phyloP scores from a whole-genome alignment of 2,888 invertebrate genomes.

The Morpho achilles region DNA sequence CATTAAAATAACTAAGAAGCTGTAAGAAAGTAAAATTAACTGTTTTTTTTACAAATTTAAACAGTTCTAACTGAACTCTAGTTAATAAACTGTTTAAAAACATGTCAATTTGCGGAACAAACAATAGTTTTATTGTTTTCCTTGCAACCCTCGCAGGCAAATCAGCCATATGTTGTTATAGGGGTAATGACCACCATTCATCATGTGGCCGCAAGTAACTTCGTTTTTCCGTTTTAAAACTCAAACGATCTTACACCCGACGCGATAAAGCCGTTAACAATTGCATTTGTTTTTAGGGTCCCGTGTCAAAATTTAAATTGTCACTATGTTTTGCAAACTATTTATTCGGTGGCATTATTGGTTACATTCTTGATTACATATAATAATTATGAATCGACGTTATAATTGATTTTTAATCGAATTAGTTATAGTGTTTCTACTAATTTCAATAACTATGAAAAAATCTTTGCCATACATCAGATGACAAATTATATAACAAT shows the following conservation, averaged over 20 bases:
- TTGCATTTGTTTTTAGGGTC: conserved; percentile 31
- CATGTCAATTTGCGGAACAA: conserved; percentile 16
- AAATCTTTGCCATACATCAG: not conserved
- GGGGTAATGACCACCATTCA: conserved; percentile 67
- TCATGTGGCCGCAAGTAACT: conserved; percentile 58
- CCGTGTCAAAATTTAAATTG: not conserved
- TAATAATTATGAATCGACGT: too few relatives aligned
- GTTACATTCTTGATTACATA: too few relatives aligned
- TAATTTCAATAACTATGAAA: too few relatives aligned
- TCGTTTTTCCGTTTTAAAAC: conserved; percentile 48
- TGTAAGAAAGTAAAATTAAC: too few relatives aligned
- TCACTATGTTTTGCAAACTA: not conserved
- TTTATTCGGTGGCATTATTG: too few relatives aligned
- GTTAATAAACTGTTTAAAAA: not conserved
- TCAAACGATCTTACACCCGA: conserved; percentile 39
- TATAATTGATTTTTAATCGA: too few relatives aligned
- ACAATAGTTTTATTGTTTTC: conserved; percentile 26
- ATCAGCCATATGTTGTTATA: conserved; percentile 65
- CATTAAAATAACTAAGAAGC: too few relatives aligned
- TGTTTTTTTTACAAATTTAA: too few relatives aligned
- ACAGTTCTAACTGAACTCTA: too few relatives aligned
- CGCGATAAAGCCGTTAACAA: conserved; percentile 56
- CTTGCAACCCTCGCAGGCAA: conserved; percentile 30
- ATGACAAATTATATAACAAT: not conserved
- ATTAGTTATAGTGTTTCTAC: too few relatives aligned